Percentiles rank a stretch among this genome's conserved stretches.
Conservation (phyloP, 2,888 invertebrate genomes). For the Embidobia sp. region DNA sequence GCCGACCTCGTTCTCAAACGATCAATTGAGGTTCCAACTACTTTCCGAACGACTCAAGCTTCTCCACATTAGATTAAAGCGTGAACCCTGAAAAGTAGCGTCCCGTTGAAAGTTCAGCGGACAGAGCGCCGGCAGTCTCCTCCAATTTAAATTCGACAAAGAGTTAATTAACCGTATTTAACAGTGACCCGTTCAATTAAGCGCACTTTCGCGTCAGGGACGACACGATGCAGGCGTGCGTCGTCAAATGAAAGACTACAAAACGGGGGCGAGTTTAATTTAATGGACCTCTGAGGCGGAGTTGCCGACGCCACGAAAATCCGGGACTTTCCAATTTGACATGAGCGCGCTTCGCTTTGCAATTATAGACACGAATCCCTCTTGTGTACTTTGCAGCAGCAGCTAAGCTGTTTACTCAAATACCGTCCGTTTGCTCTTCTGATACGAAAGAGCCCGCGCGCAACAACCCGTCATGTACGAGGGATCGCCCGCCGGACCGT, state of each 20-base stretch:
- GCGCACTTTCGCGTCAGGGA: conserved; percentile 21
- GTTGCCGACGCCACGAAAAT: conserved; percentile 21
- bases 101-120: conserved; percentile 1
- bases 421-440: conserved; percentile 61
- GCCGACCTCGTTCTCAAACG: conserved; percentile 7
- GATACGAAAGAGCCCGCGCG: conserved; percentile 39
- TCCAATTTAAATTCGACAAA: conserved; percentile 43
- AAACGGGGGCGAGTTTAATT: conserved; percentile 27
- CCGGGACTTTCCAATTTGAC: conserved; percentile 53
- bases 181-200: conserved; percentile 51
- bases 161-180: conserved; percentile 52
- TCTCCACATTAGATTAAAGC: conserved; percentile 25
- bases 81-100: conserved; percentile 4
- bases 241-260: conserved; percentile 30
- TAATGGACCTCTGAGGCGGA: conserved; percentile 30
- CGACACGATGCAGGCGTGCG: conserved; percentile 1
- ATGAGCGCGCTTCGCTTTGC: conserved; percentile 54
- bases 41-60: conserved; percentile 17
- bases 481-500: conserved; percentile 27
- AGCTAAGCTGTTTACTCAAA: conserved; percentile 62
- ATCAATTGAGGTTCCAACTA: conserved; percentile 8
- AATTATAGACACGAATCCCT: conserved; percentile 60
- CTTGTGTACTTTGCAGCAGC: conserved; percentile 56
- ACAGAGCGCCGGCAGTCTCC: background rate
- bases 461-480: conserved; percentile 43